Evolutionary conservation across 2,888 invertebrate species (phyloP), one percentile per base, ranked within the genome.

Genomic region (Dryobotodes eremita): DNA sequence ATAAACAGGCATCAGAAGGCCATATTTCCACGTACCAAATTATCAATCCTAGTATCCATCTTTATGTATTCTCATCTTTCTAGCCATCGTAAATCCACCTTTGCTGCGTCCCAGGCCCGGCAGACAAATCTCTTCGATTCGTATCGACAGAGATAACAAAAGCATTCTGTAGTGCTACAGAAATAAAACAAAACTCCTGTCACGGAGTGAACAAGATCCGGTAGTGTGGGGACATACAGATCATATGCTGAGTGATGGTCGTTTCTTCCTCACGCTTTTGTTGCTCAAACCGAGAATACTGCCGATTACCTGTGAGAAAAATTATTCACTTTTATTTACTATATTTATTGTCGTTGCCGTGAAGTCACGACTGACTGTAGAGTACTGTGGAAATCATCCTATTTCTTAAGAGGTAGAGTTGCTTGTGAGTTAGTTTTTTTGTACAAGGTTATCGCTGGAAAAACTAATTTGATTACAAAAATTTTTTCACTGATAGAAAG

Each of bases 191-290:
- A 95, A 94, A 94, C 96, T 95, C 96, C 96, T 89, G 88, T 93
- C 94, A 91, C 89, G 95, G 96, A 96, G 96, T 94, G 88, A 94
- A 94, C 92, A 91, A 94, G 91, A 92, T 92, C 93, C 92, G 82
- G 79, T 82, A 79, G 78, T 75, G 80, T 80, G 55, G 84, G 83
- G 83, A 83, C 85, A 74, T 81, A 84, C 90, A 87, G 92, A 92
- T 97, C 97, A 98, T 97, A 98, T 98, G 95, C 98, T 98, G 86
- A 98, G 96, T 31, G 98, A 98, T 64, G 98, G 98, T 88, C 98
- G 97, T 96, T 98, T 98, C 97, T 98, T 98, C 90, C 98, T 97
- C 87, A 98, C 98, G 89, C 97, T 98, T 93, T 98, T 98, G 91
- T 98, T 98, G 94, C 98, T 98, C 92, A 98, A 97, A 10, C 98